Evolutionary conservation across 2,113 vertebrate species (phyloP).

Genomic region (Callipepla squamata): DNA sequence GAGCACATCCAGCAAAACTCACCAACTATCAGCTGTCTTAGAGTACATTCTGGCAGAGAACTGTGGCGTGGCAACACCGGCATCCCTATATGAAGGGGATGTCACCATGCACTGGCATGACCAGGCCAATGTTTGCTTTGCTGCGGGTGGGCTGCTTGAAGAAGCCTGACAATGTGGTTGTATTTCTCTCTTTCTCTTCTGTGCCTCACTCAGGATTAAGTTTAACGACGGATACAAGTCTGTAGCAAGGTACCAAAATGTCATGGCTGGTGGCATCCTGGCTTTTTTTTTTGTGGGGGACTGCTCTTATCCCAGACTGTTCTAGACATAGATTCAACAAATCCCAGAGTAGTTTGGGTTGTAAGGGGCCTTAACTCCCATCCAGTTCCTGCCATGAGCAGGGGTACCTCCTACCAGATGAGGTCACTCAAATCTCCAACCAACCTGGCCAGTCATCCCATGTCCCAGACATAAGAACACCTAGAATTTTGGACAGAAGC

Average conservation of each 20-base stretch:
- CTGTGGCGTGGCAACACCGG: neutral
- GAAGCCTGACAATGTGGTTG: fast-evolving
- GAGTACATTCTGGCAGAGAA: neutral
- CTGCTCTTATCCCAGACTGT: neutral
- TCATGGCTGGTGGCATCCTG: neutral
- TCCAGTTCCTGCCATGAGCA: neutral
- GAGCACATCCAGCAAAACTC: neutral
- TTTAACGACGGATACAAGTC: constrained; percentile 70
- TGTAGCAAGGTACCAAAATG: constrained; percentile 61
- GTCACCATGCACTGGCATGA: neutral
- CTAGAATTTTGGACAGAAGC: neutral
- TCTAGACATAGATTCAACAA: neutral
- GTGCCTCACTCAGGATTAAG: constrained; percentile 54
- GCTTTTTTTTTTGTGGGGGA: neutral
- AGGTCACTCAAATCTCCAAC: neutral
- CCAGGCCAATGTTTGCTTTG: neutral
- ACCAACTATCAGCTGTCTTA: neutral
- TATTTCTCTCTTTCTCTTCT: neutral
- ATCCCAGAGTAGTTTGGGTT: neutral
- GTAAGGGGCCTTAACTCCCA: too few relatives aligned
- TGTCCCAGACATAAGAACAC: fast-evolving
- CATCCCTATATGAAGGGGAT: neutral
- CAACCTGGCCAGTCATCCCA: neutral
- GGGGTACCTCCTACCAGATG: neutral
- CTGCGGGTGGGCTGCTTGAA: neutral